Percentiles rank a stretch among this genome's conserved stretches.
phyloP scores from a whole-genome alignment of 2,888 invertebrate species.

The Cyclophora albipunctata region DNA sequence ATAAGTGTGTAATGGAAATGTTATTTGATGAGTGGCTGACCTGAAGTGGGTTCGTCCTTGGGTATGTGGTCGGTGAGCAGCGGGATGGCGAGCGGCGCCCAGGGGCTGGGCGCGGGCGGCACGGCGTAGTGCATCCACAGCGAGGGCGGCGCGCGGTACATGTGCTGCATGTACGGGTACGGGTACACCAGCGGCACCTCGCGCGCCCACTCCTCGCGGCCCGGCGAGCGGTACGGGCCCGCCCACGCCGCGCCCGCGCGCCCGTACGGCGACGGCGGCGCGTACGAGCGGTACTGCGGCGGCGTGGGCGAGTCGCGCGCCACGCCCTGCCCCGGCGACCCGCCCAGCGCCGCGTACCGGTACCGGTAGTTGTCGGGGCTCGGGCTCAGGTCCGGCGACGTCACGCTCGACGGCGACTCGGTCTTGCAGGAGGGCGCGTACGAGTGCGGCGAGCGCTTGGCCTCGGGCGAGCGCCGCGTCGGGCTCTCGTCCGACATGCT shows the following conservation, averaged over 20 bases:
- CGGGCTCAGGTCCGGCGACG: slow-evolving; percentile 61
- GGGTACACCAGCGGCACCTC: slow-evolving; percentile 55
- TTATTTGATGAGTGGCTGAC: slow-evolving; percentile 30
- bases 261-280: slow-evolving; percentile 36
- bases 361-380: slow-evolving; percentile 61
- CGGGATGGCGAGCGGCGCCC: slow-evolving; percentile 69
- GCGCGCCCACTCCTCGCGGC: slow-evolving; percentile 43
- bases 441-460: slow-evolving; percentile 58
- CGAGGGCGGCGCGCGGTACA: slow-evolving; percentile 50
- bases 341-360: slow-evolving; percentile 49
- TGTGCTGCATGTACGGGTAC: slow-evolving; percentile 62
- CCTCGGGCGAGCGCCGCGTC: slow-evolving; percentile 49
- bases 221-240: slow-evolving; percentile 30
- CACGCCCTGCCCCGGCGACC: slow-evolving; percentile 39
- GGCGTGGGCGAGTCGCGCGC: slow-evolving; percentile 54
- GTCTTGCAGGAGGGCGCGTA: slow-evolving; percentile 52
- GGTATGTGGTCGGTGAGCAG: slow-evolving; percentile 68
- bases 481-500: slow-evolving; percentile 76
- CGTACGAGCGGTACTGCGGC: slow-evolving; percentile 44
- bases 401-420: slow-evolving; percentile 55
- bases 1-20: no score
- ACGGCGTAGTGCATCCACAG: slow-evolving; percentile 68
- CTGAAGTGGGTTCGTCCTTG: slow-evolving; percentile 76
- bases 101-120: slow-evolving; percentile 71
- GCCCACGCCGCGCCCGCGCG: slow-evolving; percentile 17